phyloP scores from a whole-genome alignment of 2,113 vertebrate species.

The Falco punctatus region DNA sequence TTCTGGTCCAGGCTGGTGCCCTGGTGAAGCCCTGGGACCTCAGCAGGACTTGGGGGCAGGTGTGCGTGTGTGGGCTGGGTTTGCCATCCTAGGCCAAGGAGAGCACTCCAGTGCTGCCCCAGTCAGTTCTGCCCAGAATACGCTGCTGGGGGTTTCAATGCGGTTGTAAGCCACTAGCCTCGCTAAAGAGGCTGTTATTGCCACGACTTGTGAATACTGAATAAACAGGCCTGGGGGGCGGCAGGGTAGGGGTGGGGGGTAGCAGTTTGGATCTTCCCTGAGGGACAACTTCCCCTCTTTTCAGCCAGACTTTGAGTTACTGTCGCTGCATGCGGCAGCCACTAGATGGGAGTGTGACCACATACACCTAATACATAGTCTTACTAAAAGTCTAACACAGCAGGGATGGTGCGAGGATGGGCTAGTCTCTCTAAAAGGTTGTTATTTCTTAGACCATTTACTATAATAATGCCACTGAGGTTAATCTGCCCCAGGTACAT shows the following conservation, averaged over 20 bases:
- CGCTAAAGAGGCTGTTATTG: not conserved
- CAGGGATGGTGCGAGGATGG: fast-evolving
- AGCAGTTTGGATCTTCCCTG: not conserved
- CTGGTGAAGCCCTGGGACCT: not conserved
- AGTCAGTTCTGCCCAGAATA: not conserved
- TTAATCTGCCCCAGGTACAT: not conserved
- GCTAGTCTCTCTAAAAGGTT: not conserved
- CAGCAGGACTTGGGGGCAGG: not conserved
- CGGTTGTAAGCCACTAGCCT: not conserved
- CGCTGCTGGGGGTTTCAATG: not conserved
- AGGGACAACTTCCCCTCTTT: not conserved
- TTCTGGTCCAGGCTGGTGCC: not conserved
- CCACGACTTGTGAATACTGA: not conserved
- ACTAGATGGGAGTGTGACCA: conserved; percentile 56
- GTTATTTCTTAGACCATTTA: not conserved
- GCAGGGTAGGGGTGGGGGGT: too few species aligned
- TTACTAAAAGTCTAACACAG: fast-evolving
- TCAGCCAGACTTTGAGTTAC: not conserved
- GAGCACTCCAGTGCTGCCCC: not conserved
- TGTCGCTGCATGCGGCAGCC: not conserved
- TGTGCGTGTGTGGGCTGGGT: not conserved
- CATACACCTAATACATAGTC: not conserved
- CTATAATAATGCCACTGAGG: not conserved
- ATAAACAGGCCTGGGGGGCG: not conserved
- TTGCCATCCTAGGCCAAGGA: not conserved